A percentile compares a stretch with the other conserved stretches of the same genome.
Conservation (phyloP, 2,113 vertebrate species). For the Nyctibius bracteatus region DNA sequence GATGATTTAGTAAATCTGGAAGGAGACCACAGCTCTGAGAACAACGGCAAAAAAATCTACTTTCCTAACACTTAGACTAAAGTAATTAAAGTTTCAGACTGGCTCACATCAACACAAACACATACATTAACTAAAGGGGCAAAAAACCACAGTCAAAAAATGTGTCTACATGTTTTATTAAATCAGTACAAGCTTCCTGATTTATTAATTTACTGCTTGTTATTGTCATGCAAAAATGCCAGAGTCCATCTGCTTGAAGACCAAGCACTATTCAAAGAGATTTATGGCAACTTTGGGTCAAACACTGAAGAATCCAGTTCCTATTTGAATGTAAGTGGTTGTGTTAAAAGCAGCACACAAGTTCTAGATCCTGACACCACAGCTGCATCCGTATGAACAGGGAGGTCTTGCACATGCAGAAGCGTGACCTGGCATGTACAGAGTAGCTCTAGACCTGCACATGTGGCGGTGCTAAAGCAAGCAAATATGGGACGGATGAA, state of each 20-base stretch:
- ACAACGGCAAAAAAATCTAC: neutral
- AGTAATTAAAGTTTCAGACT: neutral
- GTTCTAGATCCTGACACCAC: neutral
- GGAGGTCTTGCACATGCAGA: neutral
- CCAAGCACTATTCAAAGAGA: neutral
- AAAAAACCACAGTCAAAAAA: neutral
- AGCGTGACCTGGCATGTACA: neutral
- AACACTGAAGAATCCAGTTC: neutral
- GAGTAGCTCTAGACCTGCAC: neutral
- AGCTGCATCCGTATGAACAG: neutral
- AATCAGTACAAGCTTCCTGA: neutral
- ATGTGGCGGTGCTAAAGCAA: neutral
- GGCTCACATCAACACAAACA: neutral
- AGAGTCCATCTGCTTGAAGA: neutral
- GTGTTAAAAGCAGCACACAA: neutral
- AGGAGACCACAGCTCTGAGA: neutral
- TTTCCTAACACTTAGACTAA: neutral
- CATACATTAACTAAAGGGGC: neutral
- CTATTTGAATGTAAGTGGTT: neutral
- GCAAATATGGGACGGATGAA: neutral
- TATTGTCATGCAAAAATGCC: neutral
- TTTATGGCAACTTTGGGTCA: neutral
- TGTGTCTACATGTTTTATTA: neutral
- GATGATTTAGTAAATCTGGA: neutral
- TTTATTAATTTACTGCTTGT: neutral